Conservation (phyloP, 2,888 invertebrate species). For the Orthosia incerta region DNA sequence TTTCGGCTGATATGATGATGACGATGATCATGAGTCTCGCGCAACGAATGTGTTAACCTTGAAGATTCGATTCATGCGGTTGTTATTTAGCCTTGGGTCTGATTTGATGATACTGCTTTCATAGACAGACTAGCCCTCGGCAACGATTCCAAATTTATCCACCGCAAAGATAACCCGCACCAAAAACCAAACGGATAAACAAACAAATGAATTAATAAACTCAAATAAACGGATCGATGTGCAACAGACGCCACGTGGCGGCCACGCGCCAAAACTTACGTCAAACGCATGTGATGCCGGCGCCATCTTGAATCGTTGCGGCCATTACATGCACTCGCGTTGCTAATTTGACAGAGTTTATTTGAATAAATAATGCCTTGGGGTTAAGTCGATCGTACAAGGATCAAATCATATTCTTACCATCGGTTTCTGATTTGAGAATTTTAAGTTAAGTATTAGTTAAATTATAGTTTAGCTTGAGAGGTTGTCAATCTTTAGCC, state of each 20-base stretch:
- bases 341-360: constrained; percentile 57
- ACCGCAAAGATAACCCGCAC: constrained; percentile 1
- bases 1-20: too few species aligned
- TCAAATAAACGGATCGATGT: constrained; percentile 73
- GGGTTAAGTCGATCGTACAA: too few species aligned
- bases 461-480: too few species aligned
- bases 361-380: constrained; percentile 59
- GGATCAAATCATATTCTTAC: too few species aligned
- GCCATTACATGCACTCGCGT: constrained; percentile 67
- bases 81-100: too few species aligned
- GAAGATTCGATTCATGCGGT: too few species aligned
- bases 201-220: constrained; percentile 50
- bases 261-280: constrained; percentile 78
- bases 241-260: constrained; percentile 75
- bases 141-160: not conserved
- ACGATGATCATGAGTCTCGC: too few species aligned
- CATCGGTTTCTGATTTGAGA: too few species aligned
- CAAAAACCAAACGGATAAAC: constrained; percentile 34
- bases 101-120: too few species aligned
- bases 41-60: too few species aligned
- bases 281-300: constrained; percentile 75
- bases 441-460: too few species aligned
- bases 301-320: constrained; percentile 65
- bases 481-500: too few species aligned
- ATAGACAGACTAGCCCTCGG: not conserved